A percentile compares a stretch with the other conserved stretches of the same genome.
Conservation (phyloP, 2,888 invertebrate genomes). For the Anoplius nigerrimus region DNA sequence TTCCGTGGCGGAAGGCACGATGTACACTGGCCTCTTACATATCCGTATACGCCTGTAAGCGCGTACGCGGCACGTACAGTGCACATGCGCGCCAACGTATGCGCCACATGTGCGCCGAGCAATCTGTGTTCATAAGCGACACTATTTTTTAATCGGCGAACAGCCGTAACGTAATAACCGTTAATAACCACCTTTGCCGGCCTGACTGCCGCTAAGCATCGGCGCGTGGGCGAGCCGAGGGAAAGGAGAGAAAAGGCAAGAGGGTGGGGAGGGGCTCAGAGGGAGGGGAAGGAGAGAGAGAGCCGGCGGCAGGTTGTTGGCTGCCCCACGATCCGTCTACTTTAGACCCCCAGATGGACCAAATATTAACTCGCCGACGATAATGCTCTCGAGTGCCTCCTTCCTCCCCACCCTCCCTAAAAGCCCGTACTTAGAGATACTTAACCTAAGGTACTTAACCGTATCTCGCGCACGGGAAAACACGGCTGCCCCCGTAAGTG, state of each 20-base stretch:
- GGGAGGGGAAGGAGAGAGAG: no score
- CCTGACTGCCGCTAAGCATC: constrained; percentile 60
- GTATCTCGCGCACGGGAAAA: neutral
- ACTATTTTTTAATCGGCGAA: constrained; percentile 48
- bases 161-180: constrained; percentile 64
- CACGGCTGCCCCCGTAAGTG: neutral
- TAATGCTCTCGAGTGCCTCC: neutral
- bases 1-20: no score
- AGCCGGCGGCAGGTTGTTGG: constrained; percentile 53
- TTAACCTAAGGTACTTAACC: no score
- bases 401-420: no score
- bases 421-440: no score
- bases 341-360: constrained; percentile 37
- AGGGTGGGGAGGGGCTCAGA: no score
- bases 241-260: constrained; percentile 26
- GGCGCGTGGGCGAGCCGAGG: constrained; percentile 59
- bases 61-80: no score
- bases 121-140: constrained; percentile 1
- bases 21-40: no score
- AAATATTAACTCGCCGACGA: neutral
- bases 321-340: constrained; percentile 21
- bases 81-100: no score
- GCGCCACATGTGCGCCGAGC: no score
- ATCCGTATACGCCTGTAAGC: no score
- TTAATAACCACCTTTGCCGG: constrained; percentile 64